Conservation (phyloP, 2,113 vertebrate genomes). For the Rostratula benghalensis region DNA sequence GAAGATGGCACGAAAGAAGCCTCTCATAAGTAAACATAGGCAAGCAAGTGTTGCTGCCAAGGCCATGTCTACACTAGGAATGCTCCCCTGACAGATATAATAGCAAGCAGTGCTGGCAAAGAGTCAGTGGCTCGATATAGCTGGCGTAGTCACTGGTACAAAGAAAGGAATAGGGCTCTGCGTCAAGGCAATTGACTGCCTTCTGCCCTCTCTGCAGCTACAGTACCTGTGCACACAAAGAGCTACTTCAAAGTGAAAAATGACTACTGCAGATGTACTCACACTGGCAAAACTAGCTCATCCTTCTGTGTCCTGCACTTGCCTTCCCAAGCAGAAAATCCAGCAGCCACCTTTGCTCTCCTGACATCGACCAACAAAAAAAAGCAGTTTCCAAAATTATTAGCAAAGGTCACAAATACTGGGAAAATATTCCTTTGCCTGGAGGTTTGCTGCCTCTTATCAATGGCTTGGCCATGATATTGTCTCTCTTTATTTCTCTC, state of each 20-base stretch:
- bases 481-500: background rate
- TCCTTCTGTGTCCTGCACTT: background rate
- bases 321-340: background rate
- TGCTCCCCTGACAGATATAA: background rate
- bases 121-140: background rate
- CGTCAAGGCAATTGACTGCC: background rate
- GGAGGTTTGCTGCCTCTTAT: background rate
- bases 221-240: background rate
- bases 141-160: background rate
- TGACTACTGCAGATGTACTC: rapidly evolving
- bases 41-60: background rate
- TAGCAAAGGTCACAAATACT: background rate
- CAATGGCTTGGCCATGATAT: background rate
- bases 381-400: background rate
- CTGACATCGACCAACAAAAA: background rate
- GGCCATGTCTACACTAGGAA: background rate
- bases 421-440: background rate
- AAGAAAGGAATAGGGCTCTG: background rate
- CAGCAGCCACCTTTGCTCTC: background rate
- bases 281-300: background rate
- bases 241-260: background rate
- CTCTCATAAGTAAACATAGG: background rate
- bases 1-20: background rate
- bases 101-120: background rate
- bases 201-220: background rate